These are phyloP conservation scores for Sigmodon hispidus DNA, from an alignment of 2,113 vertebrate genomes.

Conservation along the genomic window DNA sequence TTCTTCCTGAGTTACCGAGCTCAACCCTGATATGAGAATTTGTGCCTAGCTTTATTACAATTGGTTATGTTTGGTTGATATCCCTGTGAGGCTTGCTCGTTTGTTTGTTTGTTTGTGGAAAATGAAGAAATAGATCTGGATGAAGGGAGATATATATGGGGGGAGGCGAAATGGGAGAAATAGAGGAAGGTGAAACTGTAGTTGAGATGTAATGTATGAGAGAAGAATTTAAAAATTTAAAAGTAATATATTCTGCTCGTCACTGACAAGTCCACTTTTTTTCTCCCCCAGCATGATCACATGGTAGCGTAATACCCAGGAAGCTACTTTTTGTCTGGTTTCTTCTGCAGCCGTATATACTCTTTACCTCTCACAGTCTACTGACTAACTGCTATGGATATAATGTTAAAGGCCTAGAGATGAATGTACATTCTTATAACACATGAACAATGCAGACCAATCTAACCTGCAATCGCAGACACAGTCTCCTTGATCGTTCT, in stretches of 20 bases:
- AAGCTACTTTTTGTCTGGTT: background rate
- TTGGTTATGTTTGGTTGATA: background rate
- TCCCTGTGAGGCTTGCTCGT: background rate
- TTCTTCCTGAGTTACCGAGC: background rate
- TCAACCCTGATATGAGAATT: no score
- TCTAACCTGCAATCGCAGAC: constrained; percentile 94
- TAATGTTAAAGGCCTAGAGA: constrained; percentile 4
- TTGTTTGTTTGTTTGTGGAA: no score
- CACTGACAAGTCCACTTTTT: constrained; percentile 13
- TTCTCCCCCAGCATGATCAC: background rate
- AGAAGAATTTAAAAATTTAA: background rate
- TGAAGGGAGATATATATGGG: background rate
- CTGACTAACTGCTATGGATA: background rate
- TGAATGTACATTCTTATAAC: background rate
- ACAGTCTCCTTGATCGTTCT: constrained; percentile 94
- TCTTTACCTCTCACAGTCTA: constrained; percentile 43
- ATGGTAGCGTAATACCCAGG: background rate
- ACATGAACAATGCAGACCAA: background rate
- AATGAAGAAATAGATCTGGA: background rate
- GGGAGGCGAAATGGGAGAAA: background rate
- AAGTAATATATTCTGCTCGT: background rate
- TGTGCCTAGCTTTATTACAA: background rate
- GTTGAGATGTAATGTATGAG: background rate
- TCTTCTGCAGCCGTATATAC: background rate
- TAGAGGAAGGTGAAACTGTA: background rate